phyloP scores from a whole-genome alignment of 1,140 invertebrate species.

The Bicyclus anynana region DNA sequence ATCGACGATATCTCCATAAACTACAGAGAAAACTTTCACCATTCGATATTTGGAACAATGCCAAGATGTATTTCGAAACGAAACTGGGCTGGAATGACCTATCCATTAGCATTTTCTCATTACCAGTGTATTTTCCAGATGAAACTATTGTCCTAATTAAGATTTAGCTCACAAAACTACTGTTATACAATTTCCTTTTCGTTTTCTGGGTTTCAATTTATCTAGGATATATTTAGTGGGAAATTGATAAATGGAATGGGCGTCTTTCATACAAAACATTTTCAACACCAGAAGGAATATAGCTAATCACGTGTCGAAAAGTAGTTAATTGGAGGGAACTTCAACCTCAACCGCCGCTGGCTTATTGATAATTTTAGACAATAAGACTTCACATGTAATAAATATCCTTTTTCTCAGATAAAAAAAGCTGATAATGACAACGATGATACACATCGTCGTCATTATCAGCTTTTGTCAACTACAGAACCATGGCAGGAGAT shows the following conservation, averaged over 20 bases:
- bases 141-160: neutral
- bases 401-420: neutral
- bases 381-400: neutral
- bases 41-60: slow-evolving; percentile 2
- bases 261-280: too few relatives aligned
- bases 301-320: slow-evolving; percentile 3
- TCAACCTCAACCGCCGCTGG: slow-evolving; percentile 1
- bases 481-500: too few relatives aligned
- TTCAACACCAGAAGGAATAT: too few relatives aligned
- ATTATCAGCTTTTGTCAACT: too few relatives aligned
- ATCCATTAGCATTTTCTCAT: neutral
- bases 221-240: too few relatives aligned
- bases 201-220: too few relatives aligned
- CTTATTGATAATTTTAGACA: slow-evolving; percentile 3
- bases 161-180: neutral
- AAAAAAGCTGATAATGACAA: too few relatives aligned
- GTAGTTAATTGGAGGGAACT: slow-evolving; percentile 16
- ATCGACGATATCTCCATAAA: slow-evolving; percentile 1
- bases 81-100: neutral
- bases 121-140: neutral
- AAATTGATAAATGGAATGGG: too few relatives aligned
- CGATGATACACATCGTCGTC: too few relatives aligned
- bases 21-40: neutral
- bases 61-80: slow-evolving; percentile 1
- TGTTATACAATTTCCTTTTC: neutral